Conservation (phyloP, 2,797 vertebrate genomes). For the Liasis olivaceus region DNA sequence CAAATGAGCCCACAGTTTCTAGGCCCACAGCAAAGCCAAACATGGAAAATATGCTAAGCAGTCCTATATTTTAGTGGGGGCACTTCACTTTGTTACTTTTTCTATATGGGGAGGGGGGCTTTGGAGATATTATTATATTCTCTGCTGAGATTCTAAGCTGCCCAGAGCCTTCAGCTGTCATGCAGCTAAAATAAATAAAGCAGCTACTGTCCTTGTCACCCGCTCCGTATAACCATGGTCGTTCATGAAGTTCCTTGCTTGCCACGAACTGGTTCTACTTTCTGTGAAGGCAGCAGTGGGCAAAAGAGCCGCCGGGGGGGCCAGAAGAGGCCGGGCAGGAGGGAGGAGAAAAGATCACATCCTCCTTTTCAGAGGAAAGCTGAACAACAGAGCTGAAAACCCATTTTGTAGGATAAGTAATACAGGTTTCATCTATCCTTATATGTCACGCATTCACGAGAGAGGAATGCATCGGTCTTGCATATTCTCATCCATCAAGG, state of each 20-base stretch:
- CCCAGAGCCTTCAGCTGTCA: not conserved
- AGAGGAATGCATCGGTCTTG: not conserved
- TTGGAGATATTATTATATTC: not conserved
- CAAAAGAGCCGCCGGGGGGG: not conserved
- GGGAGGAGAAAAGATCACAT: not conserved
- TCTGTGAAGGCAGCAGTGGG: not conserved
- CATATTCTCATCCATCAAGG: not conserved
- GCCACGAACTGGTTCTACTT: not conserved
- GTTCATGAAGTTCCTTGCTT: not conserved
- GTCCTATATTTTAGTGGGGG: not conserved
- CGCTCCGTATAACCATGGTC: not conserved
- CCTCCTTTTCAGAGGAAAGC: not conserved
- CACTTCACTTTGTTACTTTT: not conserved
- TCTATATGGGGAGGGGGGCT: not conserved
- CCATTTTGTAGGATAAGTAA: not conserved
- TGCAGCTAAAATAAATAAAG: not conserved
- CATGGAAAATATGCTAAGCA: not conserved
- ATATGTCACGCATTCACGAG: not conserved
- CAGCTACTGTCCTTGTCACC: not conserved
- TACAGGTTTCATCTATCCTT: not conserved
- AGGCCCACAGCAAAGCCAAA: not conserved
- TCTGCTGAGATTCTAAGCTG: not conserved
- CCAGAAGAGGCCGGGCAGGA: not conserved
- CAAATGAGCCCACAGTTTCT: not conserved
- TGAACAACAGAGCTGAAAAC: not conserved